Evolutionary conservation across 1,140 invertebrate genomes (phyloP).

Genomic region (Zophobas morio): DNA sequence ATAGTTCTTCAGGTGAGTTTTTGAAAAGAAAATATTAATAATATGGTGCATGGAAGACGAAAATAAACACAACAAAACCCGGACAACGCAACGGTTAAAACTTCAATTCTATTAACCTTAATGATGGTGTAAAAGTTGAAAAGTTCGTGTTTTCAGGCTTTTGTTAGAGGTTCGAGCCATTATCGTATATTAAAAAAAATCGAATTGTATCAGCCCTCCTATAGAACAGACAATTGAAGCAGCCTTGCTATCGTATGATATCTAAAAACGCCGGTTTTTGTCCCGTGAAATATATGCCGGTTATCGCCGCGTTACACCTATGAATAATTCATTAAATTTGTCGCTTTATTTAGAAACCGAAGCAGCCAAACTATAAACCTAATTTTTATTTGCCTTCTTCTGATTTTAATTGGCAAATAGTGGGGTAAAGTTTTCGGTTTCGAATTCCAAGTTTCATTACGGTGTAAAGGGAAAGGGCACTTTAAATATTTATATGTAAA

Average conservation of each 20-base stretch:
- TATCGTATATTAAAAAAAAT: slow-evolving; percentile 35
- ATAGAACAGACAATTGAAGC: slow-evolving; percentile 35
- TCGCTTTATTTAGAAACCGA: slow-evolving; percentile 18
- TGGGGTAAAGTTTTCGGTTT: background rate
- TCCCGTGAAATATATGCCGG: slow-evolving; percentile 22
- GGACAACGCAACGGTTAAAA: slow-evolving; percentile 30
- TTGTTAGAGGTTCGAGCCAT: slow-evolving; percentile 29
- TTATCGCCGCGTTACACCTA: slow-evolving; percentile 35
- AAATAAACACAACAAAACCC: slow-evolving; percentile 37
- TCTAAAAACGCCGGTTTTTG: slow-evolving; percentile 32
- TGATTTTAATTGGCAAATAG: background rate
- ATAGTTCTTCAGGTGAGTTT: slow-evolving; percentile 51
- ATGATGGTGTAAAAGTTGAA: slow-evolving; percentile 34
- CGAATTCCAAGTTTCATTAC: background rate
- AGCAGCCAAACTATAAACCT: background rate
- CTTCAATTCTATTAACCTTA: slow-evolving; percentile 41
- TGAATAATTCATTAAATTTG: slow-evolving; percentile 44
- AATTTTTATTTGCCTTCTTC: slow-evolving; percentile 1
- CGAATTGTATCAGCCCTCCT: slow-evolving; percentile 12
- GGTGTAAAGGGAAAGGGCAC: background rate
- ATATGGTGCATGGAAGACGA: slow-evolving; percentile 37
- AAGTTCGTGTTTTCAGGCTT: slow-evolving; percentile 28
- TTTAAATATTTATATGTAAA: slow-evolving; percentile 46
- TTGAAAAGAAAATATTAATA: slow-evolving; percentile 22
- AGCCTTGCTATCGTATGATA: slow-evolving; percentile 25